Evolutionary conservation across 2,888 invertebrate species (phyloP), one percentile per base, ranked within the genome.

Genomic region (Acleris laterana): DNA sequence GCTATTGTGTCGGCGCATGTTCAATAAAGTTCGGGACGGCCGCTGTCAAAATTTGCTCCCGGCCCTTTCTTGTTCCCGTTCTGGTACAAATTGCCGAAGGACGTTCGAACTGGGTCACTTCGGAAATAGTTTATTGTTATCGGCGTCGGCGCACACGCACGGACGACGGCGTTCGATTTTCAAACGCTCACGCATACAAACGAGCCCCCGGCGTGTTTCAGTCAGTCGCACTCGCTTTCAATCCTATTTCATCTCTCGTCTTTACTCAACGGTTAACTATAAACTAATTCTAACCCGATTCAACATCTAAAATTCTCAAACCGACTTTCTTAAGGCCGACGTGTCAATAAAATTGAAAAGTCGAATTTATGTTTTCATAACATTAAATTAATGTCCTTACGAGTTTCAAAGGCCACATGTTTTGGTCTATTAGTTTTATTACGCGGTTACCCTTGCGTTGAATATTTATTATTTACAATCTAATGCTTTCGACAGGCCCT

Each of bases 101-200:
- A 93, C 93, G 92, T 88, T 83, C 82, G 80, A 93, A 90, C 90
- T 93, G 86, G 92, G 92, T 92, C 93, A 93, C 90, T 93, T 93
- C 93, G 92, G 90, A 93, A 93, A 93, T 93, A 93, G 91, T 92
- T 92, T 92, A 93, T 93, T 93, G 93, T 93, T 93, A 93, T 92
- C 91, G 91, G 87, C 88, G 85, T 82, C 84, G 85, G 91, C 89
- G 89, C 88, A 80, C 89, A 90, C 89, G 81, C 90, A 83, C 83
- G 80, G 55, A 46, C 46, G 55, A 46, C 46, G 7, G 70, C 74
- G 80, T 84, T 82, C 80, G 79, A 80, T 84, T 87, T 88, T 85
- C 88, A 88, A 89, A 89, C 82, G 86, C 75, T 82, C 81, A 87
- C 89, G 75, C 89, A 88, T 85, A 88, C 87, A 73, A 77, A 75